These are phyloP conservation scores for Bombyx mori DNA, from an alignment of 1,140 invertebrate genomes.

Conservation along the genomic window DNA sequence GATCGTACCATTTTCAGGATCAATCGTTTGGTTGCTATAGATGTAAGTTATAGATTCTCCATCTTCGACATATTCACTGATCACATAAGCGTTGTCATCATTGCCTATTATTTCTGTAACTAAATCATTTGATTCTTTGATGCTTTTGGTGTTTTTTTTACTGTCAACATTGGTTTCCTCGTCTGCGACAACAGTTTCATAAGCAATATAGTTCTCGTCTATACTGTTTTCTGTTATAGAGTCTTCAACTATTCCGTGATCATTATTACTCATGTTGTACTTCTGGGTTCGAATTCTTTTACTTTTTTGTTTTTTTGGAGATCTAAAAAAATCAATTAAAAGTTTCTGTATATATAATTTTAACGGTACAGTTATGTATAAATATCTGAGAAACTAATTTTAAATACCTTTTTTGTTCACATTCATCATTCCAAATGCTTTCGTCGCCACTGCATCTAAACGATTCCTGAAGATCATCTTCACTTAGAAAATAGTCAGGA, in stretches of 20 bases:
- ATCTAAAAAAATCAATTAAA: too few relatives aligned
- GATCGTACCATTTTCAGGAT: background rate
- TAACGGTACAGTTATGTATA: too few relatives aligned
- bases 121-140: too few relatives aligned
- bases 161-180: background rate
- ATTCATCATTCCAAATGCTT: too few relatives aligned
- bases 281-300: background rate
- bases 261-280: background rate
- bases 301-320: too few relatives aligned
- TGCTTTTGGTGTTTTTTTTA: background rate
- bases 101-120: too few relatives aligned
- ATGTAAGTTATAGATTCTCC: constrained; percentile 2
- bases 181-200: constrained; percentile 13
- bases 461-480: too few relatives aligned
- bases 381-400: too few relatives aligned
- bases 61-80: constrained; percentile 4
- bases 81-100: background rate
- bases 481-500: too few relatives aligned
- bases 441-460: too few relatives aligned
- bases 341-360: too few relatives aligned
- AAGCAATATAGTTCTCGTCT: constrained; percentile 9
- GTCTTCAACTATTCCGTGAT: background rate
- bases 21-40: background rate
- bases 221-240: background rate
- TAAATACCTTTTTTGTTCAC: too few relatives aligned